Evolutionary conservation across 2,113 vertebrate species (phyloP).

Genomic region (Anseranas semipalmata): DNA sequence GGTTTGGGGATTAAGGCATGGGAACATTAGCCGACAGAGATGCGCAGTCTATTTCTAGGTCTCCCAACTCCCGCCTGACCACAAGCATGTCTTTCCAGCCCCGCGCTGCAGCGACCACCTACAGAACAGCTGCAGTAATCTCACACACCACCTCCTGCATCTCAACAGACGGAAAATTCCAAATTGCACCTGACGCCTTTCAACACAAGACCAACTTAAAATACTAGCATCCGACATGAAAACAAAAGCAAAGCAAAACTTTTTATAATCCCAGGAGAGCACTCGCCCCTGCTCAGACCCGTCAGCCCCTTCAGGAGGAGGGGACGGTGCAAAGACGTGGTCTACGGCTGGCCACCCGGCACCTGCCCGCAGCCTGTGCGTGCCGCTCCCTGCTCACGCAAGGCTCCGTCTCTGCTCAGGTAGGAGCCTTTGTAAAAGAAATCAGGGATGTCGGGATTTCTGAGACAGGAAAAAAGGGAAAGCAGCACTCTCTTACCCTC

Average conservation of each 20-base stretch:
- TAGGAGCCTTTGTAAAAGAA: background rate
- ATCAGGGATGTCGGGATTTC: background rate
- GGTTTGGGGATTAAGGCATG: background rate
- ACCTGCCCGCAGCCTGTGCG: accelerated
- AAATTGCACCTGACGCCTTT: background rate
- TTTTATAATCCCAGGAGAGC: background rate
- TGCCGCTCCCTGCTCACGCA: accelerated
- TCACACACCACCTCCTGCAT: background rate
- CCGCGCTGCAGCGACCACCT: background rate
- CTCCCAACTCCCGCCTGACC: background rate
- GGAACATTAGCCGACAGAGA: background rate
- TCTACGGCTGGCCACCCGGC: too few species aligned
- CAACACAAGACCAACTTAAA: background rate
- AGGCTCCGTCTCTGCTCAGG: accelerated
- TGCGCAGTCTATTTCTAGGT: accelerated
- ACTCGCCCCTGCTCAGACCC: accelerated
- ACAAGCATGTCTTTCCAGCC: accelerated
- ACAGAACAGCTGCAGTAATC: background rate
- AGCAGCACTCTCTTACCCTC: background rate
- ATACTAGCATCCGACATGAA: accelerated
- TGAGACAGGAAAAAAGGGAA: background rate
- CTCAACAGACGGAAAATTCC: background rate
- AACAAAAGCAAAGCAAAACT: background rate
- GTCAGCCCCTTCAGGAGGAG: background rate
- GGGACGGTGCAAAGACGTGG: accelerated